Conservation (phyloP, 2,797 vertebrate genomes). For the Xyrichtys novacula region DNA sequence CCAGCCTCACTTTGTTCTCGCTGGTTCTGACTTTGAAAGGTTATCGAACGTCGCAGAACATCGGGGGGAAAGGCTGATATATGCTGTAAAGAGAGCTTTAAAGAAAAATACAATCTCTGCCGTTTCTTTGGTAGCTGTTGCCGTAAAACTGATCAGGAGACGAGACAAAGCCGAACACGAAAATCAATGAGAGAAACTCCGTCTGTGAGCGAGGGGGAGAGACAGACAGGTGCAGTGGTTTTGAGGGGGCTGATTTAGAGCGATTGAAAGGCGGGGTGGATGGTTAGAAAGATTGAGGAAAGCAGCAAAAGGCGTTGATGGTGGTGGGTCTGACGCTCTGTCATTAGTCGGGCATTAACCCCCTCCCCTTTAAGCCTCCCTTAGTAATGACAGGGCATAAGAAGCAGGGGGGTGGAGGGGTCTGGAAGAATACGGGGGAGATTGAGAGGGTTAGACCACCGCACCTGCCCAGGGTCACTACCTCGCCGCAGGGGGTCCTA, state of each 20-base stretch:
- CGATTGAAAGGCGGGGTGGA: conserved; percentile 58
- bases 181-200: conserved; percentile 55
- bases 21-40: not conserved
- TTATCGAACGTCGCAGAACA: conserved; percentile 1
- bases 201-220: conserved; percentile 25
- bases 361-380: conserved; percentile 66
- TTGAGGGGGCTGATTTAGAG: conserved; percentile 60
- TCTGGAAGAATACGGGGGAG: conserved; percentile 65
- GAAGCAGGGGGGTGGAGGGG: conserved; percentile 65
- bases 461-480: conserved; percentile 85
- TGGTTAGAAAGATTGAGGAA: conserved; percentile 58
- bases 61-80: not conserved
- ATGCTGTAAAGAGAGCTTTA: conserved; percentile 1
- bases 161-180: conserved; percentile 50
- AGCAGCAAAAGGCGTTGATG: conserved; percentile 74
- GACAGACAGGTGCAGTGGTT: conserved; percentile 73
- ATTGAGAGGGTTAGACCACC: conserved; percentile 76
- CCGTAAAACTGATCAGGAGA: conserved; percentile 51
- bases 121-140: conserved; percentile 21
- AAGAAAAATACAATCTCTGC: conserved; percentile 18
- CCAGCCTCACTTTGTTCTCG: not conserved
- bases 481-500: conserved; percentile 73
- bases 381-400: conserved; percentile 84
- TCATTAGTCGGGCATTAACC: conserved; percentile 88
- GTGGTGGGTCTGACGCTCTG: conserved; percentile 73